Evolutionary conservation across 2,113 vertebrate species (phyloP).

Genomic region (Rallus limicola): DNA sequence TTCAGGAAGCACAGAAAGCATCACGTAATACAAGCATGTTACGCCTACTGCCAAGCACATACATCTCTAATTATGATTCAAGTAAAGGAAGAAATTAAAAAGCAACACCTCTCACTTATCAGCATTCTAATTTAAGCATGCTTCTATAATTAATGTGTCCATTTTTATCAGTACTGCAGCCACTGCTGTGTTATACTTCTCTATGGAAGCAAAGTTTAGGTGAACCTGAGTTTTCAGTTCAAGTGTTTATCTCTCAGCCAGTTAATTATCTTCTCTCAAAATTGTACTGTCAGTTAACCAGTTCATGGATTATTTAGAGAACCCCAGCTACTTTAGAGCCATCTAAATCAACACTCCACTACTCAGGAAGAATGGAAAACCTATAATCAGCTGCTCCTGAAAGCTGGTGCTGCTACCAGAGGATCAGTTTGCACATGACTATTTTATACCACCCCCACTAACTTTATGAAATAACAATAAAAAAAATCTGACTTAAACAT

Average conservation of each 20-base stretch:
- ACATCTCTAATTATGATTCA: background rate
- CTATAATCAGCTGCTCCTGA: background rate
- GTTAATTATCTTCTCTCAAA: background rate
- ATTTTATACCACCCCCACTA: background rate
- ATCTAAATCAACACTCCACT: background rate
- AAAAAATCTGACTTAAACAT: background rate
- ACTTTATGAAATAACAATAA: background rate
- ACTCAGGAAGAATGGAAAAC: background rate
- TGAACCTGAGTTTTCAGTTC: background rate
- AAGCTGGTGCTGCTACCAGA: background rate
- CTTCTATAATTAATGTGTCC: background rate
- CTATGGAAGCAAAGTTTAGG: background rate
- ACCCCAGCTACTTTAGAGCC: background rate
- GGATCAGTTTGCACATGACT: background rate
- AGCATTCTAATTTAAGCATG: background rate
- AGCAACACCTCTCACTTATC: background rate
- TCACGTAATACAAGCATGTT: fast-evolving
- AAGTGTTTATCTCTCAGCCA: background rate
- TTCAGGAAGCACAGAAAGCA: background rate
- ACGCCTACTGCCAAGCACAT: background rate
- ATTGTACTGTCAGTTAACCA: background rate
- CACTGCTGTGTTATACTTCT: background rate
- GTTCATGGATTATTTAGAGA: background rate
- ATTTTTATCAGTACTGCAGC: background rate
- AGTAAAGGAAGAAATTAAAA: background rate